Conservation (phyloP, 1,140 invertebrate genomes). For the Aplysia californica region DNA sequence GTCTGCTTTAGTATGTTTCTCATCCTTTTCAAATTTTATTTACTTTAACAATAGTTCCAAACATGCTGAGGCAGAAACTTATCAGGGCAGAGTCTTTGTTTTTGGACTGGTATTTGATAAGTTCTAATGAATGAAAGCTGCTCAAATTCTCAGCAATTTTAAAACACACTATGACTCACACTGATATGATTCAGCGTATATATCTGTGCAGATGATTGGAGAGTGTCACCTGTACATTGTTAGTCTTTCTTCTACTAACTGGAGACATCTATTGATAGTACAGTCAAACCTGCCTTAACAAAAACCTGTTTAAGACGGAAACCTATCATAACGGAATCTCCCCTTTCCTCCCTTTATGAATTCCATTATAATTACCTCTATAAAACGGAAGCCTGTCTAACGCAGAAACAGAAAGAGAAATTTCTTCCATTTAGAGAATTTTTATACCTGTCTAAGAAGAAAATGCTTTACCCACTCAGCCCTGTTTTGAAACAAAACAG, state of each 20-base stretch:
- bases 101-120: neutral
- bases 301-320: no score
- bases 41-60: neutral
- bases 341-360: neutral
- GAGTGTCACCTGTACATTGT: neutral
- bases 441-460: no score
- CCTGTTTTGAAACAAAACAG: no score
- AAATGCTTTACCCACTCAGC: no score
- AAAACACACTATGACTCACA: neutral
- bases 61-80: no score
- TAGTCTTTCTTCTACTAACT: no score
- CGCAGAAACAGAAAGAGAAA: no score
- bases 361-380: neutral
- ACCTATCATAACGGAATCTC: no score
- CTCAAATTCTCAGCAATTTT: neutral
- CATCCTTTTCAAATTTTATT: neutral
- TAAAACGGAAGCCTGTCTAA: no score
- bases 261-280: neutral
- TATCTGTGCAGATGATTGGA: neutral
- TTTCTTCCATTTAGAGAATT: no score
- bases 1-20: constrained; percentile 46
- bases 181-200: neutral
- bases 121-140: neutral
- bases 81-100: no score
- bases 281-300: no score